A percentile compares a stretch with the other conserved stretches of the same genome.
These are phyloP conservation scores for Oscheius sp. DNA, from an alignment of 2,888 invertebrate species.

Conservation along the genomic window DNA sequence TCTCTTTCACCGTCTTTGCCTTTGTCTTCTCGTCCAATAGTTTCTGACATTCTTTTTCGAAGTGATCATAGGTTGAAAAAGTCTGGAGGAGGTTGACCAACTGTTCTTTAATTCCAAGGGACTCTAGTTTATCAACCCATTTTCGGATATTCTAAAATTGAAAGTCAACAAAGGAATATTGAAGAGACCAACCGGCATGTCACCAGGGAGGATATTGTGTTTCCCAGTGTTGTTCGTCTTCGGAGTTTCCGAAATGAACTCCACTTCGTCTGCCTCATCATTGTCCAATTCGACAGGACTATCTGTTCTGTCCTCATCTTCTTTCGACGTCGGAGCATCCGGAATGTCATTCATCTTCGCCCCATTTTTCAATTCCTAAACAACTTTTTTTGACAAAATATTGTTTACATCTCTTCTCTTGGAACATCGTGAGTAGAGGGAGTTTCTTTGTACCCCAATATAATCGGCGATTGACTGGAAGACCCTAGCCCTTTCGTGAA, in stretches of 20 bases:
- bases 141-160: not conserved
- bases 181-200: not conserved
- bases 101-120: not conserved
- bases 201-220: not conserved
- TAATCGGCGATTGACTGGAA: constrained; percentile 16
- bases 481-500: constrained; percentile 21
- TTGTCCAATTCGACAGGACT: too few species aligned
- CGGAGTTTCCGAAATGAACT: not conserved
- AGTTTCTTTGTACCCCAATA: constrained; percentile 18
- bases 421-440: constrained; percentile 3
- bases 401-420: constrained; percentile 21
- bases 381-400: not conserved
- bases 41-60: not conserved
- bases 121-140: not conserved
- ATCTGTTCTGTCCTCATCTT: not conserved
- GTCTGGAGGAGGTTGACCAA: not conserved
- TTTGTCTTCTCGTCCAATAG: constrained; percentile 4
- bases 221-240: not conserved
- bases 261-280: not conserved
- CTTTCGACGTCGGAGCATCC: not conserved
- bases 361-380: not conserved
- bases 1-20: not conserved
- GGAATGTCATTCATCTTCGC: not conserved
- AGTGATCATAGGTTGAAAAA: not conserved
- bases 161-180: not conserved